These are phyloP conservation scores for Heteromurus nitidus DNA, from an alignment of 2,888 invertebrate genomes.

Conservation along the genomic window DNA sequence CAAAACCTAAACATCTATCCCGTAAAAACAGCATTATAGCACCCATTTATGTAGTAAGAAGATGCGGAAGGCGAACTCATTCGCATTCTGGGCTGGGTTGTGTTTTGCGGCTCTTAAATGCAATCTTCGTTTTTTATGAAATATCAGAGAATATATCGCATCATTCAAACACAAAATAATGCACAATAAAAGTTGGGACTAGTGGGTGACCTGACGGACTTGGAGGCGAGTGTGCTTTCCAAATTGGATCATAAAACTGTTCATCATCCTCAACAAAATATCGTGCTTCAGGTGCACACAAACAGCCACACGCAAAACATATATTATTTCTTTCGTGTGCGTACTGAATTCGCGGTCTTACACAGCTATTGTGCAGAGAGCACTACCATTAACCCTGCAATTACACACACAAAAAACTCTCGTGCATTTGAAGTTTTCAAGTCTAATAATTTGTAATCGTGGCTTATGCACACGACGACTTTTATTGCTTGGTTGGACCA, in stretches of 20 bases:
- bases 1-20: too few species aligned
- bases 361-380: too few species aligned
- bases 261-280: conserved; percentile 25
- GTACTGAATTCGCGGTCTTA: too few species aligned
- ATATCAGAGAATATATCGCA: background rate
- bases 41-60: conserved; percentile 31
- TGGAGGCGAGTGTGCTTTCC: conserved; percentile 1
- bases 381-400: too few species aligned
- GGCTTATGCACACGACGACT: conserved; percentile 56
- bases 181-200: conserved; percentile 25
- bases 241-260: conserved; percentile 42
- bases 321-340: too few species aligned
- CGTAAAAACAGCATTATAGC: too few species aligned
- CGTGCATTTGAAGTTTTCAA: too few species aligned
- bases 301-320: background rate
- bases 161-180: background rate
- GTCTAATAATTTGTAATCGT: too few species aligned
- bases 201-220: conserved; percentile 38
- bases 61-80: conserved; percentile 70
- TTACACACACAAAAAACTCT: too few species aligned
- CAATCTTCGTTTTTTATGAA: background rate
- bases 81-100: conserved; percentile 42
- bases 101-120: conserved; percentile 25
- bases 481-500: conserved; percentile 38
- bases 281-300: background rate